These are phyloP conservation scores for Pandemis cinnamomeana DNA, from an alignment of 2,888 invertebrate species.

Conservation along the genomic window DNA sequence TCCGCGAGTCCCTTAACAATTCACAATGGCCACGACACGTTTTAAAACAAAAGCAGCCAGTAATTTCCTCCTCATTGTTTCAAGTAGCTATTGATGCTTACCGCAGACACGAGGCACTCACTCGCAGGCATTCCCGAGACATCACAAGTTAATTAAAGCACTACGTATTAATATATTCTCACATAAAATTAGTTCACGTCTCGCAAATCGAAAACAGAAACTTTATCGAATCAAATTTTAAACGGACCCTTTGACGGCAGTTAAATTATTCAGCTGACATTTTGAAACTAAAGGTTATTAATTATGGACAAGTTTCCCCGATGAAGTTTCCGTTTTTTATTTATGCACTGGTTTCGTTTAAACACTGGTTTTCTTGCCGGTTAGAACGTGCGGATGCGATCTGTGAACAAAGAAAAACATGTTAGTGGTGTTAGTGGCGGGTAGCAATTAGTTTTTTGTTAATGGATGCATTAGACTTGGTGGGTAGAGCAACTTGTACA, in stretches of 20 bases:
- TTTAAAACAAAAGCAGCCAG: too few relatives aligned
- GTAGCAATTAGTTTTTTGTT: constrained; percentile 63
- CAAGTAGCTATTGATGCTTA: constrained; percentile 22
- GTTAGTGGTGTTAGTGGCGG: constrained; percentile 75
- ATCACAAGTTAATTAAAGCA: constrained; percentile 36
- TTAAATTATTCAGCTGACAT: constrained; percentile 37
- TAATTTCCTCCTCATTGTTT: neutral
- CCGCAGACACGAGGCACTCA: constrained; percentile 31
- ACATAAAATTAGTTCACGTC: constrained; percentile 34
- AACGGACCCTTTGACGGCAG: constrained; percentile 31
- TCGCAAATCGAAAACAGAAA: constrained; percentile 34
- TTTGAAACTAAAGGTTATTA: constrained; percentile 29
- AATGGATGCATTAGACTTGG: constrained; percentile 23
- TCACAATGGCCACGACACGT: too few relatives aligned
- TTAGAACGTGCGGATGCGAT: constrained; percentile 54
- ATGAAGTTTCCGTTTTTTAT: constrained; percentile 30
- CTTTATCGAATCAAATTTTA: constrained; percentile 38
- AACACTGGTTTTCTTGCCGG: constrained; percentile 17
- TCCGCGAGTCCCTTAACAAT: too few relatives aligned
- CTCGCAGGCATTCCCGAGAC: constrained; percentile 23
- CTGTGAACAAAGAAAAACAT: constrained; percentile 78
- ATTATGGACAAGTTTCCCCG: constrained; percentile 19
- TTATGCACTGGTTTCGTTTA: constrained; percentile 23
- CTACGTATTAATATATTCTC: constrained; percentile 26
- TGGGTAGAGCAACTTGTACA: neutral